Evolutionary conservation across 2,888 invertebrate genomes (phyloP).

Genomic region (Xanthia togata): DNA sequence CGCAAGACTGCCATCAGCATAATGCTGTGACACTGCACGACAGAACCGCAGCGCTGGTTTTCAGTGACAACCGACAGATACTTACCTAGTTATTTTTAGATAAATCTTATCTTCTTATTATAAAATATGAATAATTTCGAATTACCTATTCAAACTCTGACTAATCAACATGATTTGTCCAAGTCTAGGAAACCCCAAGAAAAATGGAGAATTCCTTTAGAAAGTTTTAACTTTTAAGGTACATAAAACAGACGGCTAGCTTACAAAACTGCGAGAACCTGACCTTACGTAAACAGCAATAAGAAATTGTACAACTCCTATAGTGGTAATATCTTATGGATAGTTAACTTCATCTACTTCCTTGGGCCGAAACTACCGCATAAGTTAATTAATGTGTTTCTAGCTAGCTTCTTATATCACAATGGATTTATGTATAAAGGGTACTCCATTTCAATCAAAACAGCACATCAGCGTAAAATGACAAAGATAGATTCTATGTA

Average conservation of each 20-base stretch:
- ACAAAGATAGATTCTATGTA: neutral
- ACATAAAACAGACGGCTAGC: neutral
- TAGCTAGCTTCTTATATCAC: conserved; percentile 27
- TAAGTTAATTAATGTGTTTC: conserved; percentile 24
- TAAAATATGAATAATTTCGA: neutral
- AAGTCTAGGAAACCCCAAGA: neutral
- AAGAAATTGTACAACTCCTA: neutral
- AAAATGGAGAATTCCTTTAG: no score
- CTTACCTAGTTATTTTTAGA: neutral
- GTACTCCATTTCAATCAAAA: neutral
- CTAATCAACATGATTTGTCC: neutral
- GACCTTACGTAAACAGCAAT: neutral
- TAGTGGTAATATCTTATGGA: neutral
- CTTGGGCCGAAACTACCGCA: conserved; percentile 22
- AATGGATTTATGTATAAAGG: conserved; percentile 3
- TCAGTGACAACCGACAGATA: neutral
- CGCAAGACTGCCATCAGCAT: neutral
- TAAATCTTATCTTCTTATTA: neutral
- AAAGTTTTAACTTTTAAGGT: neutral
- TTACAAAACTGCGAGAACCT: neutral
- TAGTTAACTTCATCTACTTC: conserved; percentile 6
- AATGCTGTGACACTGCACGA: neutral
- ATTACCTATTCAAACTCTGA: neutral
- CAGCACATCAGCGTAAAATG: no score
- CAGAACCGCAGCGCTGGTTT: no score